These are phyloP conservation scores for Otus sunia DNA, from an alignment of 2,113 vertebrate genomes.

Conservation along the genomic window DNA sequence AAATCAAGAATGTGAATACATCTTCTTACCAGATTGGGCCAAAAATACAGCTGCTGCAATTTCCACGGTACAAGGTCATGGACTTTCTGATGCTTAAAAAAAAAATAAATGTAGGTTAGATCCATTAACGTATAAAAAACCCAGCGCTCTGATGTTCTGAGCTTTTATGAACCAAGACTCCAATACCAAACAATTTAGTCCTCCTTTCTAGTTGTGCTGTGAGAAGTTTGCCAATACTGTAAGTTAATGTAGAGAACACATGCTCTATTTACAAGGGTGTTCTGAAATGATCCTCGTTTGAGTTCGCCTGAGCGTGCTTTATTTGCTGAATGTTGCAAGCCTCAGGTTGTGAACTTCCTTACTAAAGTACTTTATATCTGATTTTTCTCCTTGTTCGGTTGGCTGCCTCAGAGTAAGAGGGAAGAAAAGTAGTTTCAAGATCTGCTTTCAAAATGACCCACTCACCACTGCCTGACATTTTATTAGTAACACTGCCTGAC, in stretches of 20 bases:
- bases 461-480: not conserved
- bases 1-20: not conserved
- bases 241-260: not conserved
- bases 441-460: not conserved
- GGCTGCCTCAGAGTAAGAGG: not conserved
- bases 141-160: not conserved
- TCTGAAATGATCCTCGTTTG: accelerated
- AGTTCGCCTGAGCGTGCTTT: not conserved
- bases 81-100: not conserved
- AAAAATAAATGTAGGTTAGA: not conserved
- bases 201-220: not conserved
- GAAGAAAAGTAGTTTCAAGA: not conserved
- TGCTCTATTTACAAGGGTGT: accelerated
- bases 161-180: not conserved
- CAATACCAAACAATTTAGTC: not conserved
- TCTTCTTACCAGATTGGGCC: no score
- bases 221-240: not conserved
- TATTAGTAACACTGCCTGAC: not conserved
- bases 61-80: not conserved
- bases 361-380: accelerated
- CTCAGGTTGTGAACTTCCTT: not conserved
- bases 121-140: not conserved
- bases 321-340: not conserved
- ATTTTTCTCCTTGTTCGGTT: not conserved
- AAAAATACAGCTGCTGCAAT: not conserved